These are phyloP conservation scores for Rhamphomyia laevipes DNA, from an alignment of 2,888 invertebrate genomes.

Conservation along the genomic window DNA sequence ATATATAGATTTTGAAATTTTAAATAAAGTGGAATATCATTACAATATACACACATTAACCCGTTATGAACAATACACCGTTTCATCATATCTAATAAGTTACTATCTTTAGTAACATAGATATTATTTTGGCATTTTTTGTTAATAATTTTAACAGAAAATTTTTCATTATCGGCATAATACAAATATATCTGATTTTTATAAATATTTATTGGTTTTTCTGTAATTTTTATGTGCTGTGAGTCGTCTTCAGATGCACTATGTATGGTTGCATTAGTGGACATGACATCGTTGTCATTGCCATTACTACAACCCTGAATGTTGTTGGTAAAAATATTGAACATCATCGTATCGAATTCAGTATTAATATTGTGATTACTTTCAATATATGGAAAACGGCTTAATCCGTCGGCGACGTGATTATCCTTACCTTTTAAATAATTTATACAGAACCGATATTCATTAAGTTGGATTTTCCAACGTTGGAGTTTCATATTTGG, in stretches of 20 bases:
- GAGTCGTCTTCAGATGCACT: conserved; percentile 4
- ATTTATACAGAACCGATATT: conserved; percentile 1
- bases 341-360: neutral
- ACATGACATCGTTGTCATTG: neutral
- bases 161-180: conserved; percentile 1
- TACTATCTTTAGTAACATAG: neutral
- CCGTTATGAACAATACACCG: no score
- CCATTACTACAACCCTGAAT: neutral
- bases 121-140: conserved; percentile 8
- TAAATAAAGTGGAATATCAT: conserved; percentile 3
- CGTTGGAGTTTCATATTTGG: neutral
- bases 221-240: conserved; percentile 2
- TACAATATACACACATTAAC: conserved; percentile 9
- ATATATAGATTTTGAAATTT: conserved; percentile 6
- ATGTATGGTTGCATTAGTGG: conserved; percentile 4
- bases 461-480: neutral
- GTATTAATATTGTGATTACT: neutral
- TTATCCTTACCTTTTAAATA: conserved; percentile 5
- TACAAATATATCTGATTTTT: conserved; percentile 8
- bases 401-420: conserved; percentile 3
- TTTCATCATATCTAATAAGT: neutral
- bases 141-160: conserved; percentile 5
- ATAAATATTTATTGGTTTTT: conserved; percentile 6
- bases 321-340: neutral
- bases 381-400: neutral